A percentile compares a stretch with the other conserved stretches of the same genome.
These are phyloP conservation scores for Zygogramma bicolorata DNA, from an alignment of 2,888 invertebrate species.

Conservation along the genomic window DNA sequence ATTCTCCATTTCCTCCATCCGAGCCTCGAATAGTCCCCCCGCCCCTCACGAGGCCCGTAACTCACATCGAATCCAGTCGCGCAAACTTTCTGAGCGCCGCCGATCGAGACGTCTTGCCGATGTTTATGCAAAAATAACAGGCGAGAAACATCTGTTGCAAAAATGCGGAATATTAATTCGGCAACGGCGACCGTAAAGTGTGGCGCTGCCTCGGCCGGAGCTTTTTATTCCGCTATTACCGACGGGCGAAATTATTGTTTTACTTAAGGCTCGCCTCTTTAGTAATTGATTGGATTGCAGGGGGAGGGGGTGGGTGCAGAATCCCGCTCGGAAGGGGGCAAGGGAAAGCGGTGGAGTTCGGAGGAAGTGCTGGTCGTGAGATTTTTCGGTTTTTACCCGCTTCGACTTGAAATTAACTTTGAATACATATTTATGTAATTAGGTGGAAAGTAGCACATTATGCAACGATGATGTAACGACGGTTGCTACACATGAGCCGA, in stretches of 20 bases:
- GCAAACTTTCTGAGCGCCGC: constrained; percentile 15
- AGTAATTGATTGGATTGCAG: constrained; percentile 65
- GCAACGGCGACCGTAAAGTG: constrained; percentile 33
- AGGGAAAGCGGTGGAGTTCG: no score
- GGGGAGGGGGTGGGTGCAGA: not conserved
- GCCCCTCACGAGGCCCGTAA: not conserved
- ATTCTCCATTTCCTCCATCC: not conserved
- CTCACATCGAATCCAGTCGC: not conserved
- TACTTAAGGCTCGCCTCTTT: constrained; percentile 65
- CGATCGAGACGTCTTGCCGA: constrained; percentile 26
- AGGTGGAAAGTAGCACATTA: no score
- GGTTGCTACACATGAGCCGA: no score
- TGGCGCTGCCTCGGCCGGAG: constrained; percentile 45
- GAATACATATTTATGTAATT: no score
- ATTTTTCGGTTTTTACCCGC: no score
- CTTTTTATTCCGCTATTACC: constrained; percentile 65
- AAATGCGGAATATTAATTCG: constrained; percentile 63
- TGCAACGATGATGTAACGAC: no score
- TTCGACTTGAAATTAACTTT: no score
- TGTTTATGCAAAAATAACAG: constrained; percentile 56
- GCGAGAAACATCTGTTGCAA: constrained; percentile 62
- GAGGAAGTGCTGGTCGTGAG: no score
- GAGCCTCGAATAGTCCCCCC: not conserved
- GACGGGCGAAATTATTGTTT: constrained; percentile 65
- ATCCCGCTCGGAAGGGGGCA: no score